Percentiles rank a stretch among this genome's conserved stretches.
Evolutionary conservation across 2,888 invertebrate genomes (phyloP).

Genomic region (Augiades crinisus): DNA sequence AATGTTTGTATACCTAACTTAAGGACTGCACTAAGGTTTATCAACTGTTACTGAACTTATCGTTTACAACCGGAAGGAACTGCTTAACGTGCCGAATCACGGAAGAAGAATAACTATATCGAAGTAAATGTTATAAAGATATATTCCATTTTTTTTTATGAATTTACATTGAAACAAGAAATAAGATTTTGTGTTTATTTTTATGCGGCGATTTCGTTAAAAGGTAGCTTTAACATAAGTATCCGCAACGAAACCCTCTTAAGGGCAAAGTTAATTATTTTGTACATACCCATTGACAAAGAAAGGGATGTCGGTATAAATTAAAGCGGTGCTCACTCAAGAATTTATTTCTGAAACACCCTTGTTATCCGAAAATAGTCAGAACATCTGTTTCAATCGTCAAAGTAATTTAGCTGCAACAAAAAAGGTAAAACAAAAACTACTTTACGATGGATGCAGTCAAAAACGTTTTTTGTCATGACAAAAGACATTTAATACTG

Average conservation of each 20-base stretch:
- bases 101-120: too few relatives aligned
- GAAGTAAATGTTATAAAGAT: too few relatives aligned
- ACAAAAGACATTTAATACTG: slow-evolving; percentile 22
- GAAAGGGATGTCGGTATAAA: slow-evolving; percentile 21
- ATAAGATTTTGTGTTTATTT: too few relatives aligned
- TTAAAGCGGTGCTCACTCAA: slow-evolving; percentile 13
- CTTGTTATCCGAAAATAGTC: slow-evolving; percentile 26
- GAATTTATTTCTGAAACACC: slow-evolving; percentile 20
- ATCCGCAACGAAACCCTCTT: not conserved
- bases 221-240: too few relatives aligned
- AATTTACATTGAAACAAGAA: too few relatives aligned
- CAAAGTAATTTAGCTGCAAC: slow-evolving; percentile 23
- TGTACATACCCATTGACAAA: slow-evolving; percentile 13
- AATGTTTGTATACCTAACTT: too few relatives aligned
- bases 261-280: slow-evolving; percentile 21
- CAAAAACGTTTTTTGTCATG: slow-evolving; percentile 18
- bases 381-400: slow-evolving; percentile 26
- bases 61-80: too few relatives aligned
- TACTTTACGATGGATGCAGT: slow-evolving; percentile 14
- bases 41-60: too few relatives aligned
- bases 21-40: too few relatives aligned
- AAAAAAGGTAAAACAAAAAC: slow-evolving; percentile 21
- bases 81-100: too few relatives aligned
- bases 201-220: too few relatives aligned
- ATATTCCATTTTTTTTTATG: too few relatives aligned